Conservation (phyloP, 2,888 invertebrate genomes). For the Yponomeuta sedellus region DNA sequence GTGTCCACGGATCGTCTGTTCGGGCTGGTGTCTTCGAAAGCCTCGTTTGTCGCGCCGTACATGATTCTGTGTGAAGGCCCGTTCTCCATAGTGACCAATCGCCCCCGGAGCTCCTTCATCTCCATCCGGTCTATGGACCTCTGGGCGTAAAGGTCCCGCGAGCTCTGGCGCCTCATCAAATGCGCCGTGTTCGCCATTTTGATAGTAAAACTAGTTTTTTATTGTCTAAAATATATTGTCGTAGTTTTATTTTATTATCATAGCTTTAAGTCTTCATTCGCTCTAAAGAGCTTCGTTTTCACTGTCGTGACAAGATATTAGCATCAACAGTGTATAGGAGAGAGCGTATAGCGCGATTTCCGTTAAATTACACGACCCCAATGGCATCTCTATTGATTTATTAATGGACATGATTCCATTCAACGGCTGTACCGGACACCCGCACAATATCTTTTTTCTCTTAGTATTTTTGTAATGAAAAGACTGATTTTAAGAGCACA, state of each 20-base stretch:
- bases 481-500: neutral
- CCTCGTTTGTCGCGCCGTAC: conserved; percentile 93
- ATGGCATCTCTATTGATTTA: conserved; percentile 37
- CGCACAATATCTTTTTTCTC: conserved; percentile 8
- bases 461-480: neutral
- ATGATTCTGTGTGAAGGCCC: conserved; percentile 74
- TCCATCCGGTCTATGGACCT: conserved; percentile 90
- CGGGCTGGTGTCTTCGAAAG: conserved; percentile 78
- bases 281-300: conserved; percentile 47
- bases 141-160: conserved; percentile 87
- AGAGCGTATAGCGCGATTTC: neutral
- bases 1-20: conserved; percentile 59
- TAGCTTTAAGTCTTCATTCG: conserved; percentile 21
- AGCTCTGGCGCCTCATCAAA: conserved; percentile 91
- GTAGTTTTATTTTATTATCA: conserved; percentile 32
- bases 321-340: conserved; percentile 32
- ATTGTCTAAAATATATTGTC: conserved; percentile 27
- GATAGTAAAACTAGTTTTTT: neutral
- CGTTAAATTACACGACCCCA: conserved; percentile 20
- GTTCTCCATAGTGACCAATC: conserved; percentile 85
- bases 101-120: conserved; percentile 88
- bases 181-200: conserved; percentile 94
- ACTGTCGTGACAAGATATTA: conserved; percentile 61
- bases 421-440: conserved; percentile 12
- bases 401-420: conserved; percentile 36